A percentile compares a stretch with the other conserved stretches of the same genome.
phyloP scores from a whole-genome alignment of 1,140 invertebrate species.

The Drosophila funebris region DNA sequence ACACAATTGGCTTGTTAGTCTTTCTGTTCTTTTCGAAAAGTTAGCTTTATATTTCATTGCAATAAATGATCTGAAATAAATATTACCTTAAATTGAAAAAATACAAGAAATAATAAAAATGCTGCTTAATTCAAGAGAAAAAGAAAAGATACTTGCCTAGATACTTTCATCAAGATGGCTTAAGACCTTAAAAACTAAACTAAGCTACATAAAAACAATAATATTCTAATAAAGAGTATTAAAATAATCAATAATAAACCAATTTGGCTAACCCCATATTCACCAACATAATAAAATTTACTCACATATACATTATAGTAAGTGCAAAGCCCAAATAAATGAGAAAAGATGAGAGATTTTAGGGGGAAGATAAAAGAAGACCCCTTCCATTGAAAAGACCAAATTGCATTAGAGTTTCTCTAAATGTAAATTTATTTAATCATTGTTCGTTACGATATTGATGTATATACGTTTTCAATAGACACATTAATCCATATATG shows the following conservation, averaged over 20 bases:
- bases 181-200: too few species aligned
- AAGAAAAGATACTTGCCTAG: too few species aligned
- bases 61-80: too few species aligned
- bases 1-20: too few species aligned
- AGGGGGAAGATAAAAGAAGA: neutral
- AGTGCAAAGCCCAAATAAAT: neutral
- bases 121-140: too few species aligned
- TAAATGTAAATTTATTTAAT: constrained; percentile 79
- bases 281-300: neutral
- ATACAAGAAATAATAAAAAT: too few species aligned
- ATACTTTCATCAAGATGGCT: too few species aligned
- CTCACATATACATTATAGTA: neutral
- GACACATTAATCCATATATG: constrained; percentile 69
- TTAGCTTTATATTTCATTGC: too few species aligned
- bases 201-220: neutral
- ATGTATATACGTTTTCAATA: constrained; percentile 66
- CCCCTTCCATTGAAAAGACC: neutral
- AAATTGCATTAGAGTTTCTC: constrained; percentile 54
- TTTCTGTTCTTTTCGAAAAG: too few species aligned
- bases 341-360: neutral
- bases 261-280: neutral
- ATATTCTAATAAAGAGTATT: too few species aligned
- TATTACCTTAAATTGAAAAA: too few species aligned
- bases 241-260: neutral
- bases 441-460: constrained; percentile 57